Percentiles rank a stretch among this genome's conserved stretches.
phyloP scores from a whole-genome alignment of 1,140 invertebrate genomes.

The Hydropsyche tenuis region DNA sequence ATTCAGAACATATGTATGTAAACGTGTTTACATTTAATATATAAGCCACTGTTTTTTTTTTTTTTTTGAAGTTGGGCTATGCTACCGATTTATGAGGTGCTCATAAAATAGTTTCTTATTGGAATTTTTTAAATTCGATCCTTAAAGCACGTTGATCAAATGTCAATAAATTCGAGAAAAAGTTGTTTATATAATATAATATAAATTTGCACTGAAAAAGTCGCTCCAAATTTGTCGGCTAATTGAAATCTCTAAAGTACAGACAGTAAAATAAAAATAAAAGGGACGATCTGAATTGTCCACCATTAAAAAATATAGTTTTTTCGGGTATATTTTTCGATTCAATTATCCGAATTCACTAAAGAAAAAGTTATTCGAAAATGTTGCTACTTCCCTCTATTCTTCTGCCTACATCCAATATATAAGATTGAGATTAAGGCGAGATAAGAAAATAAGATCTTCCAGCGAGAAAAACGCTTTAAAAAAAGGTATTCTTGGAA shows the following conservation, averaged over 20 bases:
- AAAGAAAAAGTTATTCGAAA: slow-evolving; percentile 18
- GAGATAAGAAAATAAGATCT: slow-evolving; percentile 20
- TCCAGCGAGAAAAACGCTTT: slow-evolving; percentile 16
- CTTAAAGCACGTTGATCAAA: too few relatives aligned
- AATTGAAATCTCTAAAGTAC: too few relatives aligned
- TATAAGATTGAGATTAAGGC: slow-evolving; percentile 21
- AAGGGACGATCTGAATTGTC: not conserved
- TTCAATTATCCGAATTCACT: slow-evolving; percentile 13
- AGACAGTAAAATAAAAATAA: too few relatives aligned
- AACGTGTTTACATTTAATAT: not conserved
- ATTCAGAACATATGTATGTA: too few relatives aligned
- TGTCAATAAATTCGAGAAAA: too few relatives aligned
- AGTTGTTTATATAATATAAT: too few relatives aligned
- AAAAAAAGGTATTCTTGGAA: slow-evolving; percentile 21
- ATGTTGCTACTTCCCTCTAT: not conserved
- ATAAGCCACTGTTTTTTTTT: not conserved
- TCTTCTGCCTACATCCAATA: slow-evolving; percentile 7
- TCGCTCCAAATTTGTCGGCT: too few relatives aligned
- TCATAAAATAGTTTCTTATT: too few relatives aligned
- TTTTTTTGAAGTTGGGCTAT: not conserved
- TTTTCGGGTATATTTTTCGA: not conserved
- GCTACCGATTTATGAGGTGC: not conserved
- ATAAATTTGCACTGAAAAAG: too few relatives aligned
- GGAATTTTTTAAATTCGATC: too few relatives aligned
- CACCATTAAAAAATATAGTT: not conserved